Percentiles rank a stretch among this genome's conserved stretches.
phyloP scores from a whole-genome alignment of 1,140 invertebrate genomes.

The Drosophila punjabiensis region DNA sequence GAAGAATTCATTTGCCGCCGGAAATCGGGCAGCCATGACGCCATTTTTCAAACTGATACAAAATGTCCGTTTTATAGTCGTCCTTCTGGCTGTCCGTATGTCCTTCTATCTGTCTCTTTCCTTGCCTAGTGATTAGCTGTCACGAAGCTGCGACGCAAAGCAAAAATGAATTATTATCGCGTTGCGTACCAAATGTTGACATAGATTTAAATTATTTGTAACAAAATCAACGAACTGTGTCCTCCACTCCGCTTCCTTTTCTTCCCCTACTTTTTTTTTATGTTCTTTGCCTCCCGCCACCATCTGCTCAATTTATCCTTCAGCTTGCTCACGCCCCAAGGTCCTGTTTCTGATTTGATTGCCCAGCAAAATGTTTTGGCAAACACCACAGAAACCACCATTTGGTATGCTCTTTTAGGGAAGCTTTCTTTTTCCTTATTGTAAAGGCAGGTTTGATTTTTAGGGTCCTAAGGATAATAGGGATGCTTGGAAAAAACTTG shows the following conservation, averaged over 20 bases:
- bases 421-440: slow-evolving; percentile 8
- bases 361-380: slow-evolving; percentile 55
- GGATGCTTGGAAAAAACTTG: neutral
- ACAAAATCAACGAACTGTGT: slow-evolving; percentile 76
- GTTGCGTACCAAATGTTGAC: slow-evolving; percentile 72
- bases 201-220: slow-evolving; percentile 83
- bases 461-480: neutral
- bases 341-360: slow-evolving; percentile 69
- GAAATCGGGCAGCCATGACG: slow-evolving; percentile 75
- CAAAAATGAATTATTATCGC: slow-evolving; percentile 81
- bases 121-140: slow-evolving; percentile 72
- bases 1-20: slow-evolving; percentile 64
- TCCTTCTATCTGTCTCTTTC: slow-evolving; percentile 6
- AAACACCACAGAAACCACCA: slow-evolving; percentile 33
- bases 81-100: slow-evolving; percentile 7
- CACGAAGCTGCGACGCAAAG: slow-evolving; percentile 68
- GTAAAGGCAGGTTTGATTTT: neutral
- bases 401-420: slow-evolving; percentile 33
- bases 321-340: slow-evolving; percentile 31
- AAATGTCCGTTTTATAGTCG: slow-evolving; percentile 39
- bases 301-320: slow-evolving; percentile 2
- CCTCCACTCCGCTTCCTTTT: slow-evolving; percentile 20
- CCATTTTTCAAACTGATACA: slow-evolving; percentile 70
- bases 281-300: neutral
- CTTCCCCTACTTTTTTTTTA: neutral